Conservation (phyloP, 2,888 invertebrate species). For the Drosophila tanythrix region DNA sequence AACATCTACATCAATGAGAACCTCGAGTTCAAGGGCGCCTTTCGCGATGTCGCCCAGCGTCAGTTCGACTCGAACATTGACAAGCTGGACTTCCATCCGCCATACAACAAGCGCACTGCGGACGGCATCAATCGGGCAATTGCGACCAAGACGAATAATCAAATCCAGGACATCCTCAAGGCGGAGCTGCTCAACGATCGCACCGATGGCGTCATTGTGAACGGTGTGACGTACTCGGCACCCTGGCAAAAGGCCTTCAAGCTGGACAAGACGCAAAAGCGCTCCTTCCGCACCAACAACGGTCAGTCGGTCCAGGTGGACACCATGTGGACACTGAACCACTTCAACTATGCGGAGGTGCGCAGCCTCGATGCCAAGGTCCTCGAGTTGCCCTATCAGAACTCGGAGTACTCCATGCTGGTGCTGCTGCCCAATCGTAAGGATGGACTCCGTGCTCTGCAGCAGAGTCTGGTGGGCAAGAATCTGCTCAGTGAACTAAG, state of each 20-base stretch:
- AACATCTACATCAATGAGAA: slow-evolving; percentile 89
- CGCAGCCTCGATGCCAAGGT: slow-evolving; percentile 86
- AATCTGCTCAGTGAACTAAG: slow-evolving; percentile 86
- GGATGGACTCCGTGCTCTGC: slow-evolving; percentile 88
- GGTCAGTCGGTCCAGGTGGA: slow-evolving; percentile 78
- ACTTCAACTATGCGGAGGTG: slow-evolving; percentile 85
- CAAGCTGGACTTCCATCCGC: slow-evolving; percentile 87
- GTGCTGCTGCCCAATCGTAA: slow-evolving; percentile 90
- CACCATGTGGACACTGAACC: slow-evolving; percentile 82
- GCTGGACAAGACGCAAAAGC: slow-evolving; percentile 72
- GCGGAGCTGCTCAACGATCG: slow-evolving; percentile 84
- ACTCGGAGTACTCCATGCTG: slow-evolving; percentile 89
- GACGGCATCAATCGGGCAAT: slow-evolving; percentile 92
- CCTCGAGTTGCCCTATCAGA: slow-evolving; percentile 90
- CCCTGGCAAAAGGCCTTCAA: slow-evolving; percentile 81
- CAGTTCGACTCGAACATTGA: slow-evolving; percentile 89
- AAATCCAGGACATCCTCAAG: slow-evolving; percentile 91
- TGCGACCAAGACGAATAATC: slow-evolving; percentile 91
- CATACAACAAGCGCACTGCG: slow-evolving; percentile 86
- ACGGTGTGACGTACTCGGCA: slow-evolving; percentile 73
- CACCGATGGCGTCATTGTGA: slow-evolving; percentile 81
- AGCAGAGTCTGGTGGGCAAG: slow-evolving; percentile 87
- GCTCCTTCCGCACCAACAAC: slow-evolving; percentile 72
- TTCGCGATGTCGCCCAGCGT: slow-evolving; percentile 87
- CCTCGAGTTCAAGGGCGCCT: slow-evolving; percentile 86